Conservation (phyloP, 2,888 invertebrate species). For the Clanis bilineata region DNA sequence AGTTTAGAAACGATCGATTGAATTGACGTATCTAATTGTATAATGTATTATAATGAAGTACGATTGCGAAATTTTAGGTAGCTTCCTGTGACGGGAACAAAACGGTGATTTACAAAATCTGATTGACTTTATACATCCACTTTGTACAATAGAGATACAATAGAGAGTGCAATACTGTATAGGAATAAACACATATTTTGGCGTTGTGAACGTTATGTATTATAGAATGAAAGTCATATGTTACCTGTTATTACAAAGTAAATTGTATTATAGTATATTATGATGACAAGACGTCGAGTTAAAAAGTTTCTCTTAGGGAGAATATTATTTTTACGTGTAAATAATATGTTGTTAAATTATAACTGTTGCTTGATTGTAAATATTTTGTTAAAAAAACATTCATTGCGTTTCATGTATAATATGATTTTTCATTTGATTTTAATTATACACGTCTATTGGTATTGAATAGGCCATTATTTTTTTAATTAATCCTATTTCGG, state of each 20-base stretch:
- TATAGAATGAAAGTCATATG: slow-evolving; percentile 81
- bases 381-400: slow-evolving; percentile 72
- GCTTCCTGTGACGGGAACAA: slow-evolving; percentile 67
- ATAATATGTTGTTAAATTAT: slow-evolving; percentile 79
- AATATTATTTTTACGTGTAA: slow-evolving; percentile 64
- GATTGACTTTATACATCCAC: slow-evolving; percentile 56
- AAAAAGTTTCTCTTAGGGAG: slow-evolving; percentile 55
- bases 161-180: slow-evolving; percentile 82
- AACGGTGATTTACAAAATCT: slow-evolving; percentile 56
- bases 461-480: slow-evolving; percentile 56
- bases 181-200: slow-evolving; percentile 73
- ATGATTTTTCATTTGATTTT: slow-evolving; percentile 54
- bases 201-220: slow-evolving; percentile 82
- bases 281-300: slow-evolving; percentile 52
- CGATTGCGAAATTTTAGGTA: slow-evolving; percentile 62
- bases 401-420: slow-evolving; percentile 64
- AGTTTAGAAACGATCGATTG: slow-evolving; percentile 47
- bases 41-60: slow-evolving; percentile 54
- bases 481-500: slow-evolving; percentile 32
- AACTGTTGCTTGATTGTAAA: slow-evolving; percentile 79
- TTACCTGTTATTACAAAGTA: slow-evolving; percentile 82
- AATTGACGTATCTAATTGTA: slow-evolving; percentile 41
- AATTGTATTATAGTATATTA: slow-evolving; percentile 75
- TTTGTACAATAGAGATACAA: slow-evolving; percentile 67
- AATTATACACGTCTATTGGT: slow-evolving; percentile 47